Evolutionary conservation across 1,140 invertebrate genomes (phyloP).

Genomic region (Megalopta genalis): DNA sequence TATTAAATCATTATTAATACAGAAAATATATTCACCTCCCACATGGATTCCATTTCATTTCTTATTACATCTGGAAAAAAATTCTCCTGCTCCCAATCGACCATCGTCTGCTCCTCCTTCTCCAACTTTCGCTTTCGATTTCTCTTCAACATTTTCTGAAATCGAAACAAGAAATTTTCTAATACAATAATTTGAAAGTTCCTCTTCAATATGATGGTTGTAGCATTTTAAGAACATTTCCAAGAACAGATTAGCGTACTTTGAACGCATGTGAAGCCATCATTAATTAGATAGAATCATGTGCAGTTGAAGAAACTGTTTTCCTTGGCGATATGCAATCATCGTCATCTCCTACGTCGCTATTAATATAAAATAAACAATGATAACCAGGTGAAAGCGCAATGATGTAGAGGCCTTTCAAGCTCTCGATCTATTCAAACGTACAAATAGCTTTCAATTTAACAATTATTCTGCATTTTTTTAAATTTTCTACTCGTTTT

Average conservation of each 20-base stretch:
- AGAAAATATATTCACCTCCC: conserved; percentile 67
- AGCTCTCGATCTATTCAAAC: background rate
- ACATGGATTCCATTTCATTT: conserved; percentile 74
- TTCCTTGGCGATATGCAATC: conserved; percentile 23
- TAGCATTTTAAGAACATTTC: background rate
- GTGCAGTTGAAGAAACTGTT: conserved; percentile 23
- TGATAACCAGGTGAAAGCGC: conserved; percentile 32
- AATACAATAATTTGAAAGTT: no score
- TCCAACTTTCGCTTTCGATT: conserved; percentile 62
- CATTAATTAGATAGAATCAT: conserved; percentile 46
- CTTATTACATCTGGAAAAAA: conserved; percentile 64
- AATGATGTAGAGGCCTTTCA: background rate
- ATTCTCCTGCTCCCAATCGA: conserved; percentile 68
- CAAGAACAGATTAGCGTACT: background rate
- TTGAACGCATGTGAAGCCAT: background rate
- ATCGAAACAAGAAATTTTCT: conserved; percentile 15
- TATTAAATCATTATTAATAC: background rate
- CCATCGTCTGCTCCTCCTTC: conserved; percentile 53
- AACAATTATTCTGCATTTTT: background rate
- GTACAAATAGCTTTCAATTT: conserved; percentile 4
- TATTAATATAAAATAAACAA: conserved; percentile 45
- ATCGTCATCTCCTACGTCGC: conserved; percentile 27
- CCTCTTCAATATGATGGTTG: no score
- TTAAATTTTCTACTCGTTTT: conserved; percentile 4
- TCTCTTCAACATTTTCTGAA: conserved; percentile 64